Evolutionary conservation across 1,140 invertebrate species (phyloP).

Genomic region (Carcinoscorpius rotundicauda): DNA sequence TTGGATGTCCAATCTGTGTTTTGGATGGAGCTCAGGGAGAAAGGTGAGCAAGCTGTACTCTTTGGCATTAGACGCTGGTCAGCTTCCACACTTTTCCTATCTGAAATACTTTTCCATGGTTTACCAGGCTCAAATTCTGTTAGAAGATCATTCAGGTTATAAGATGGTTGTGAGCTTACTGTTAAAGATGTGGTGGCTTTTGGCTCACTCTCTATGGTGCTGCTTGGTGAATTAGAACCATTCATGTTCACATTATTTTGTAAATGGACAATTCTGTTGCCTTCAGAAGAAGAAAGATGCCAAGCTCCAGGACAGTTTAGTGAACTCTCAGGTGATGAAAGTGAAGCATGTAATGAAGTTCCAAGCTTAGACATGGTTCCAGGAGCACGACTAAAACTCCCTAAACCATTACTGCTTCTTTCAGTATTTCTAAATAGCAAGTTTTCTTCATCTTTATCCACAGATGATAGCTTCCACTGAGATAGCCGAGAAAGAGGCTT

Average conservation of each 20-base stretch:
- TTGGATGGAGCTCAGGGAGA: conserved; percentile 74
- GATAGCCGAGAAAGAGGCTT: conserved; percentile 65
- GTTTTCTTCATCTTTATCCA: conserved; percentile 53
- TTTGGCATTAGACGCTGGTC: conserved; percentile 94
- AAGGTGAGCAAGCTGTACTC: conserved; percentile 75
- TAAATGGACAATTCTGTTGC: too few species aligned
- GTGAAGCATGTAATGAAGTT: too few species aligned
- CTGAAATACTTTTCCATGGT: conserved; percentile 81
- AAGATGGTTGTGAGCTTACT: conserved; percentile 28
- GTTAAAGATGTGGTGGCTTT: not conserved
- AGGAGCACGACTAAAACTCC: conserved; percentile 79
- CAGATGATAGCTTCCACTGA: conserved; percentile 78
- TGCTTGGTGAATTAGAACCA: too few species aligned
- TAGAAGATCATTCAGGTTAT: conserved; percentile 71
- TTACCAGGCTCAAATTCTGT: conserved; percentile 97
- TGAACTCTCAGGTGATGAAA: conserved; percentile 37
- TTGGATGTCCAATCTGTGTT: conserved; percentile 57
- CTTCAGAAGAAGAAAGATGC: conserved; percentile 38
- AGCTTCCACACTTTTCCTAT: conserved; percentile 91
- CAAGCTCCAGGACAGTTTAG: conserved; percentile 40
- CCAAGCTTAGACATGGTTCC: conserved; percentile 57
- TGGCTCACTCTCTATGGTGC: not conserved
- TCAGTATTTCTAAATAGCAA: conserved; percentile 6
- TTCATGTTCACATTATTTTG: too few species aligned
- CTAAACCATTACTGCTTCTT: conserved; percentile 1